Conservation (phyloP, 2,113 vertebrate species). For the Seriola quinqueradiata region DNA sequence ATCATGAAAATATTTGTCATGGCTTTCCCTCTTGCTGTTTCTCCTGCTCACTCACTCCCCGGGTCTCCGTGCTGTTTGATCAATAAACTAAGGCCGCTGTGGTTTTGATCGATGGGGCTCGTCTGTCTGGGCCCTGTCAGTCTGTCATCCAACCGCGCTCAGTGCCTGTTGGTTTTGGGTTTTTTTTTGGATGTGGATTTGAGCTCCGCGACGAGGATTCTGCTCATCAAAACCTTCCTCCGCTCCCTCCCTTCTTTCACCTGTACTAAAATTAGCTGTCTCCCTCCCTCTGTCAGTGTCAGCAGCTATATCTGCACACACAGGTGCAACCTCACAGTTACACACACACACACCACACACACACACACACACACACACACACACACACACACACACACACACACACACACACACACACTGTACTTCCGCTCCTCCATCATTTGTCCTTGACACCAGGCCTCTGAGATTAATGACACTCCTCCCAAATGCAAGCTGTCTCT, state of each 20-base stretch:
- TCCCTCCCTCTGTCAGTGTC: constrained; percentile 61
- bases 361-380: constrained; percentile 17
- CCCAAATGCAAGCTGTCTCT: constrained; percentile 38
- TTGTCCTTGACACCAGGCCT: constrained; percentile 74
- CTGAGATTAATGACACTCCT: constrained; percentile 59
- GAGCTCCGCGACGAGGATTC: constrained; percentile 33
- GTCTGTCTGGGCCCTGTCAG: constrained; percentile 52
- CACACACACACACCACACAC: constrained; percentile 10
- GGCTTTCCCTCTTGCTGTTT: constrained; percentile 5
- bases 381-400: constrained; percentile 33
- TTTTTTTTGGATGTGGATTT: constrained; percentile 2
- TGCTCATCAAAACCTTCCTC: constrained; percentile 52
- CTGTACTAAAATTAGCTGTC: constrained; percentile 75
- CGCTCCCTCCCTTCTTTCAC: constrained; percentile 49
- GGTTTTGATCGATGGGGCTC: constrained; percentile 68
- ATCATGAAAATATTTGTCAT: constrained; percentile 7
- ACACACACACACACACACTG: constrained; percentile 27
- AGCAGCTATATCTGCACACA: constrained; percentile 52
- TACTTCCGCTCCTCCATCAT: constrained; percentile 43
- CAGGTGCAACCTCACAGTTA: constrained; percentile 62
- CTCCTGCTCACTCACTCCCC: constrained; percentile 30
- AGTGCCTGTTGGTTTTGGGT: constrained; percentile 26
- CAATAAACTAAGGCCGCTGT: constrained; percentile 66
- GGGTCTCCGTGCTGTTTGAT: constrained; percentile 49
- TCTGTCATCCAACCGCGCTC: constrained; percentile 26